Evolutionary conservation across 2,797 vertebrate species (phyloP).

Genomic region (Oreochromis grahami): DNA sequence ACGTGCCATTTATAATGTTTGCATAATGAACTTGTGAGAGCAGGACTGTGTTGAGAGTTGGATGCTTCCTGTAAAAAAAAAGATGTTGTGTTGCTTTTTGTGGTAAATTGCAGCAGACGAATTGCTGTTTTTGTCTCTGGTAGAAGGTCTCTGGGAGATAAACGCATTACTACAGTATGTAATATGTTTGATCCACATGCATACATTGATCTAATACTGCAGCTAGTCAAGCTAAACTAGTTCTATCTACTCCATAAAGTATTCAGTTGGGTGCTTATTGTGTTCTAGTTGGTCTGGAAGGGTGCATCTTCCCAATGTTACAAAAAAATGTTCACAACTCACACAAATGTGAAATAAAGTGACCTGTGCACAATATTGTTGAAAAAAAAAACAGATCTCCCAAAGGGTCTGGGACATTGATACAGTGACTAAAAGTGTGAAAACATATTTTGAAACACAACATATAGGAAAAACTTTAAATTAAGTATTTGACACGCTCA

Average conservation of each 20-base stretch:
- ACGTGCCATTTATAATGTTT: neutral
- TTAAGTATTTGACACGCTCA: accelerated
- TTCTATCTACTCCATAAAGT: neutral
- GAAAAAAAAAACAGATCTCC: neutral
- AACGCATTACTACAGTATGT: neutral
- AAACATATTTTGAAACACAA: neutral
- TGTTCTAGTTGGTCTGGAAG: accelerated
- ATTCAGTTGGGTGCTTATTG: neutral
- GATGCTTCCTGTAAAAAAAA: neutral
- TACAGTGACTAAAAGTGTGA: neutral
- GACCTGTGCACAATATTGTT: neutral
- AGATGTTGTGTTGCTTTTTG: neutral
- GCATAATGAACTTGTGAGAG: neutral
- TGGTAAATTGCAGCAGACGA: accelerated
- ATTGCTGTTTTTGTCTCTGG: neutral
- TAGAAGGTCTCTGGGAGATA: neutral
- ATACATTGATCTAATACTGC: neutral
- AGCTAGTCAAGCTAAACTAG: neutral
- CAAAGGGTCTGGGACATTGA: neutral
- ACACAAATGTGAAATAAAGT: neutral
- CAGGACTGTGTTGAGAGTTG: neutral
- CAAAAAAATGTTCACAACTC: neutral
- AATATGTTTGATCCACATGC: neutral
- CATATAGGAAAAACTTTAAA: neutral
- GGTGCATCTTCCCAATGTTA: neutral